Evolutionary conservation across 2,888 invertebrate genomes (phyloP).

Genomic region (Blastobasis lacticolella): DNA sequence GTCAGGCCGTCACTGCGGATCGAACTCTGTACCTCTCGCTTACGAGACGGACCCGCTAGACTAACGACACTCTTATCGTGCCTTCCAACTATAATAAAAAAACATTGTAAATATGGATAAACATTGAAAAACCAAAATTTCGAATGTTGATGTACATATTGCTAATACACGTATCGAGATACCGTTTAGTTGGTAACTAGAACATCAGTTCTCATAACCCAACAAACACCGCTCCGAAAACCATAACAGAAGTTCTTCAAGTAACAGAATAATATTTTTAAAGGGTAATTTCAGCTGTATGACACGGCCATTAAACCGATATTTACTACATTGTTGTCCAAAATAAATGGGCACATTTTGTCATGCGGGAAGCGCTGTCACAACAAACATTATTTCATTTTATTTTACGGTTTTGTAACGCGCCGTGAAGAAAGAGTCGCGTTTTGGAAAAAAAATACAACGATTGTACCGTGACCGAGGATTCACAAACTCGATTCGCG

Average conservation of each 20-base stretch:
- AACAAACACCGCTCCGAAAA: background rate
- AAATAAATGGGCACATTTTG: constrained; percentile 64
- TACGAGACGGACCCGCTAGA: no score
- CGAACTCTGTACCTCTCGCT: background rate
- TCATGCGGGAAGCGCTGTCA: constrained; percentile 67
- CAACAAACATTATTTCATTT: constrained; percentile 69
- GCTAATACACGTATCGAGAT: no score
- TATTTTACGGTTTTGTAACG: constrained; percentile 64
- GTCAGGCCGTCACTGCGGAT: background rate
- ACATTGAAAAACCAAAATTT: no score
- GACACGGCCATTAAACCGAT: constrained; percentile 60
- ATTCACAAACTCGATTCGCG: constrained; percentile 33
- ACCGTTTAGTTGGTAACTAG: no score
- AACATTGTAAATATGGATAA: no score
- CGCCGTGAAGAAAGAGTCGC: constrained; percentile 54
- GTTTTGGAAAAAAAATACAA: constrained; percentile 42
- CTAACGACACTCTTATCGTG: no score
- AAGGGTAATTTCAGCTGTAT: constrained; percentile 53
- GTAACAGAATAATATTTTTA: constrained; percentile 31
- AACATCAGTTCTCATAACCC: no score
- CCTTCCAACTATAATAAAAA: no score
- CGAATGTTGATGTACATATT: no score
- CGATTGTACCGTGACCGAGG: constrained; percentile 45
- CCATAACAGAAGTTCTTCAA: constrained; percentile 24
- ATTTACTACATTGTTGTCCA: constrained; percentile 65